Evolutionary conservation across 1,140 invertebrate species (phyloP).

Genomic region (Triops longicaudatus): DNA sequence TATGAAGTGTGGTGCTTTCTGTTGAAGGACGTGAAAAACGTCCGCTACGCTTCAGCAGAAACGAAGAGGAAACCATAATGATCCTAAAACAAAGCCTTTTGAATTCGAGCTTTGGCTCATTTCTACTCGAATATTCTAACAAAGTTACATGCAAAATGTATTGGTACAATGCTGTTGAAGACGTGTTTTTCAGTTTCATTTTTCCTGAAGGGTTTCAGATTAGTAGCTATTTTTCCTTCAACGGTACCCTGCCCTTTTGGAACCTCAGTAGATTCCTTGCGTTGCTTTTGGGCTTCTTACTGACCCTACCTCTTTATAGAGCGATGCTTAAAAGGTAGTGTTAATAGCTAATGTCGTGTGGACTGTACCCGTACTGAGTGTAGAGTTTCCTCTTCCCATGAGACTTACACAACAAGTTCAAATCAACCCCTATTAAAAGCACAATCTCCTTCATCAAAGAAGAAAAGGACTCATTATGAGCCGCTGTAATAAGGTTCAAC

Average conservation of each 20-base stretch:
- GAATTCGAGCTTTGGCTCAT: neutral
- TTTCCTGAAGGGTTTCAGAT: neutral
- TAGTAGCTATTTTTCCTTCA: neutral
- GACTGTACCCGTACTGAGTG: too few relatives aligned
- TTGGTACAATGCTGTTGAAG: neutral
- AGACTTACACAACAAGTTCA: too few relatives aligned
- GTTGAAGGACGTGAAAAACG: neutral
- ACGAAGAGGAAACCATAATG: neutral
- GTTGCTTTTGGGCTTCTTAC: neutral
- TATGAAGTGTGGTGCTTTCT: neutral
- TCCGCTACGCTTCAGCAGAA: neutral
- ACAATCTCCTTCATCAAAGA: too few relatives aligned
- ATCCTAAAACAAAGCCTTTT: neutral
- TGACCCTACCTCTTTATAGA: neutral
- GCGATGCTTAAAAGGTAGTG: neutral
- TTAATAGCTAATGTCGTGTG: neutral
- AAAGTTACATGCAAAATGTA: neutral
- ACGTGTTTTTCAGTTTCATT: neutral
- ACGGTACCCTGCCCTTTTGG: constrained; percentile 3
- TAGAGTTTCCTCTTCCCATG: too few relatives aligned
- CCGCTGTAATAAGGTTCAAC: too few relatives aligned
- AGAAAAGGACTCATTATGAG: too few relatives aligned
- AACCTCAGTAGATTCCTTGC: neutral
- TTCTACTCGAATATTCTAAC: neutral
- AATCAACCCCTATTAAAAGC: too few relatives aligned